Base-by-base conservation (phyloP, 1,140 invertebrate genomes). In the Leptopilina boulardi region DNA sequence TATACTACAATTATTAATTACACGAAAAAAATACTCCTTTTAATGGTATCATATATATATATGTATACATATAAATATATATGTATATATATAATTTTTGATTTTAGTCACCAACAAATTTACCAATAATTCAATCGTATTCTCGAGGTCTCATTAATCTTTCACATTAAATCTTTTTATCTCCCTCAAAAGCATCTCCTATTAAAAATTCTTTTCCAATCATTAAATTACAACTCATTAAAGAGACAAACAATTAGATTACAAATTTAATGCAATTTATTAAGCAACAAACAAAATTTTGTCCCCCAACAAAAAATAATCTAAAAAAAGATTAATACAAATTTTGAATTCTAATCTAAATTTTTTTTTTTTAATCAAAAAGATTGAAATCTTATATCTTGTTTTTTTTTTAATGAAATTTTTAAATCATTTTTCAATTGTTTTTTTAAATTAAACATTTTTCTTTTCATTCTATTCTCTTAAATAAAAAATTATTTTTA, bases 1-100 rank as follows among this genome's bases (percentile, higher is more conserved):
- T 66, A 66, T 66, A 66, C 59, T 66, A 66, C 59, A 66, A 66
- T 66, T 66, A 66, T 34, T 66, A 66, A 66, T 66, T 66, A 66
- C 59, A 66, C 23, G 23, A 59, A 66, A 66, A 66, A 66, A 30
- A 66, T n/a, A 66, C 59, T 34, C 23, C 23, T 66, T 34, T 66
- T 2, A 34, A 66, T 66, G 5, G 21, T 66, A 66, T 34, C 13
- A 15, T n/a, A n/a, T n/a, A 18, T 59, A 13, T 66, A 11, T 38
- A 38, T 38, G 5, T 30, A 30, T 30, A 30, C 5, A 30, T 30
- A 30, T 2, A 30, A 15, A 18, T 59, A 13, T 66, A 11, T 38
- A 38, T 38, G 5, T 30, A 30, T 30, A 30, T 30, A 30, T 30
- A 30, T 2, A 30, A 3, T 30, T 30, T 30, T 66, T 66, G 23